Percentiles rank a stretch among this genome's conserved stretches.
These are phyloP conservation scores for Branchipolynoe longqiensis DNA, from an alignment of 2,888 invertebrate genomes.

Conservation along the genomic window DNA sequence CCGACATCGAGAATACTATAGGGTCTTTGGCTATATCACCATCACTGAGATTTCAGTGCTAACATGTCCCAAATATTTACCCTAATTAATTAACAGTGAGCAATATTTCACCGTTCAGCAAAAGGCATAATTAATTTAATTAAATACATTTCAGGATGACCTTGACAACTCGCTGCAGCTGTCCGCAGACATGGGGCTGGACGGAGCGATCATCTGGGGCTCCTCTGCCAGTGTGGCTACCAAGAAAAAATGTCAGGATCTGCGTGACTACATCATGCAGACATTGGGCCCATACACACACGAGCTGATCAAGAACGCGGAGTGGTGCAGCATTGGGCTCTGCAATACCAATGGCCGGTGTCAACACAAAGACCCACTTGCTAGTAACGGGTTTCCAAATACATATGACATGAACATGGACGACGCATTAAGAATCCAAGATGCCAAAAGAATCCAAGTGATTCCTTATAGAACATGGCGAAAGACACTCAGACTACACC, in stretches of 20 bases:
- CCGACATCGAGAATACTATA: too few species aligned
- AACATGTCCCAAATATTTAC: too few species aligned
- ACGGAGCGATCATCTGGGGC: conserved; percentile 30
- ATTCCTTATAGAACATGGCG: background rate
- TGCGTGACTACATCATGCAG: background rate
- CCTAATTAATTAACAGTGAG: too few species aligned
- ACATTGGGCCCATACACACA: conserved; percentile 25
- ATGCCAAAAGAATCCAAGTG: background rate
- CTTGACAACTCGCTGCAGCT: conserved; percentile 5
- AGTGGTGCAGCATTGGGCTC: background rate
- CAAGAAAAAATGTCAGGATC: background rate
- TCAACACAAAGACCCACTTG: background rate
- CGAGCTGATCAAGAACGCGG: background rate
- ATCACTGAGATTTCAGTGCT: too few species aligned
- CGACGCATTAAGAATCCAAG: background rate
- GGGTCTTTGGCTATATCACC: too few species aligned
- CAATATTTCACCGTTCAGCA: background rate
- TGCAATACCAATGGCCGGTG: conserved; percentile 25
- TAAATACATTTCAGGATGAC: background rate
- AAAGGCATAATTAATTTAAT: background rate
- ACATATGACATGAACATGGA: background rate
- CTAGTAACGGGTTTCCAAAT: background rate
- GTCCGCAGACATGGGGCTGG: background rate
- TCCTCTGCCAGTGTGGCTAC: background rate
- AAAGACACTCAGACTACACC: background rate